Evolutionary conservation across 2,797 vertebrate species (phyloP).

Genomic region (Sebastes umbrosus): DNA sequence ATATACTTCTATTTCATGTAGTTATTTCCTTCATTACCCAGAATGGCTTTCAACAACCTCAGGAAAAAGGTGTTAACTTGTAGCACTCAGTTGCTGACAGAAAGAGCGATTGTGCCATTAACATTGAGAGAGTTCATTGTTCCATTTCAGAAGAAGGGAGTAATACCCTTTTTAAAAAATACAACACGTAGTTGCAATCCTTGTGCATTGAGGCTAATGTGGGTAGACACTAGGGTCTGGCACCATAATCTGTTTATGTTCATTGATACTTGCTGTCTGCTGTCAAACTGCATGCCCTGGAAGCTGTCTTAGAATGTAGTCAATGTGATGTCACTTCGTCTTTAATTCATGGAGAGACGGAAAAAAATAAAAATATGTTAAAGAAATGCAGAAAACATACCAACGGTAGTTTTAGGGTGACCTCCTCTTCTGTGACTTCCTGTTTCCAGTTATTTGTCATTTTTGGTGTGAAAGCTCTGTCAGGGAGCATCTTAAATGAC

Average conservation of each 20-base stretch:
- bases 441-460: neutral
- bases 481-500: neutral
- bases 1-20: neutral
- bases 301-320: too few species aligned
- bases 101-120: neutral
- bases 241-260: neutral
- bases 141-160: neutral
- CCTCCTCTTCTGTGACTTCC: neutral
- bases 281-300: too few species aligned
- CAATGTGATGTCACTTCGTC: neutral
- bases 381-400: neutral
- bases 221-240: neutral
- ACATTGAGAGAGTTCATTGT: neutral
- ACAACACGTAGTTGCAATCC: neutral
- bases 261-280: neutral
- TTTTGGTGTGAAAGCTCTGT: neutral
- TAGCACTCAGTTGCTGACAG: slow-evolving; percentile 9
- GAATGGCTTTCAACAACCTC: neutral
- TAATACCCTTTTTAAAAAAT: neutral
- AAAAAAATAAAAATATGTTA: neutral
- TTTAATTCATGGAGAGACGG: neutral
- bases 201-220: neutral
- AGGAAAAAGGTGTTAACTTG: slow-evolving; percentile 1
- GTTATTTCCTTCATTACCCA: slow-evolving; percentile 5
- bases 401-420: neutral